Base-by-base conservation (phyloP, 2,113 vertebrate species). In the Anser cygnoides region DNA sequence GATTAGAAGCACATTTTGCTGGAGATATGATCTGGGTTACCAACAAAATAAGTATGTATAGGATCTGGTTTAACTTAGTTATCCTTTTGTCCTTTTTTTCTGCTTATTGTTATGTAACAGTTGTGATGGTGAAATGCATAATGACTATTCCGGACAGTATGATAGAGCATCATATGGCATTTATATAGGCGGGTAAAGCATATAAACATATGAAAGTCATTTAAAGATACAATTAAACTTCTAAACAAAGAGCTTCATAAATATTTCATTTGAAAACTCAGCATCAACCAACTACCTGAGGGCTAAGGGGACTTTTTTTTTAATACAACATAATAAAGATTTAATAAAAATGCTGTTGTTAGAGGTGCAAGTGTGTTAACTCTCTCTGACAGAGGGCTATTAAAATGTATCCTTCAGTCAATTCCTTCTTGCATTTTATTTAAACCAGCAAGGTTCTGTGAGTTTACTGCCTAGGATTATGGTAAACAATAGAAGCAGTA, bases 1-100 rank as follows among this genome's bases (percentile, higher is more conserved):
- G 95, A 98, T 98, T 97, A 95, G 93, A 98, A 98, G 96, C 97
- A 98, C 97, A 94, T 97, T 98, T 97, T 95, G 63, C 94, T 94
- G 85, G 85, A 97, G 97, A 98, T 98, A 97, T 23, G 86, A 97
- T 98, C 97, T 95, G 75, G 94, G 90, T 98, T 97, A 95, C 96
- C 96, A 97, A 93, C 94, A 97, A 96, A 97, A 97, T 97, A 97
- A 97, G 84, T 97, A 95, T 92, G 93, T 97, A 96, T 89, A 77
- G 91, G 87, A 94, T 94, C 97, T 98, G 96, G 94, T 96, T 98
- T 97, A 96, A 97, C 88, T 96, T 97, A 95, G 95, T 94, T 96
- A 96, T 96, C 97, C 97, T 97, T 97, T 97, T 97, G 97, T 97
- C 93, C 81, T 84, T 97, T 96, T 96, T 91, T 97, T 93, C 96